Evolutionary conservation across 2,113 vertebrate species (phyloP).

Genomic region (Chaetura pelagica): DNA sequence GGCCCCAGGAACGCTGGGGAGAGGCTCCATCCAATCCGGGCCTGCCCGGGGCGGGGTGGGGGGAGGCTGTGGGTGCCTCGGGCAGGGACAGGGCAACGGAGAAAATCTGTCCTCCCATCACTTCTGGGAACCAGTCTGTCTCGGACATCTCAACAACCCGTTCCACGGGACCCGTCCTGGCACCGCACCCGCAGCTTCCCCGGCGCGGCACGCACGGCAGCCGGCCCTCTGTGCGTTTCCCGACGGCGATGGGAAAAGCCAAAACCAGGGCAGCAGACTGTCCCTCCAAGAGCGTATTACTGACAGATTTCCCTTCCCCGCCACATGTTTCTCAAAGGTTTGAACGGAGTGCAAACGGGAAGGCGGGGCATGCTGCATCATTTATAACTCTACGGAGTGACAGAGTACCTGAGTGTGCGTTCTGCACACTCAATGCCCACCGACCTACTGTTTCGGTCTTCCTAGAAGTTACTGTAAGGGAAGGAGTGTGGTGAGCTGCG

Average conservation of each 20-base stretch:
- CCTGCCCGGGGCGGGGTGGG: not conserved
- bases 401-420: fast-evolving
- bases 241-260: not conserved
- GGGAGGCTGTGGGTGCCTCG: no score
- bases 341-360: not conserved
- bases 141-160: not conserved
- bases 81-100: not conserved
- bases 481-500: not conserved
- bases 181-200: not conserved
- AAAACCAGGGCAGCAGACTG: not conserved
- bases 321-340: not conserved
- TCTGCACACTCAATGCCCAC: not conserved
- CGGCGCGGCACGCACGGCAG: no score
- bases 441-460: not conserved
- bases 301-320: not conserved
- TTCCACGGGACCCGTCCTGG: not conserved
- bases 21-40: not conserved
- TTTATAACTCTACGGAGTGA: no score
- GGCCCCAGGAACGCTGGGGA: not conserved
- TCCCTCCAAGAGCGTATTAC: not conserved
- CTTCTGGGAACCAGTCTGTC: not conserved
- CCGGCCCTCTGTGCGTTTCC: not conserved
- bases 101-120: not conserved
- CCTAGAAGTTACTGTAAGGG: not conserved
- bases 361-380: not conserved